These are phyloP conservation scores for Trachythela sp. DNA, from an alignment of 64 coral and sea anemone genomes.

Conservation along the genomic window DNA sequence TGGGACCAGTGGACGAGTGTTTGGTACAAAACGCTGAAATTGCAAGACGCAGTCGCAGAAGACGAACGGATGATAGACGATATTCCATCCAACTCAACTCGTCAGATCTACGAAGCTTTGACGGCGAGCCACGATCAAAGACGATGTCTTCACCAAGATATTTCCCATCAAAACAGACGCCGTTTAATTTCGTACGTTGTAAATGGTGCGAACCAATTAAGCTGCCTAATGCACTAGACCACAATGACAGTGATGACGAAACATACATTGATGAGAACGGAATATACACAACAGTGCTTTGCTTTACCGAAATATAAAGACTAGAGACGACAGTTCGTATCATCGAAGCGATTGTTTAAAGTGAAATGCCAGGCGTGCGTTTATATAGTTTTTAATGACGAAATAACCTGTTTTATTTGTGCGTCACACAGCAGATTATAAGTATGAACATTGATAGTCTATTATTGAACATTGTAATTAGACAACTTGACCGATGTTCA, in stretches of 20 bases:
- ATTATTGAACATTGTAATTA: no score
- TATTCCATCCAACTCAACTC: neutral
- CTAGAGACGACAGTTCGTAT: no score
- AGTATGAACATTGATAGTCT: no score
- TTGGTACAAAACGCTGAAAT: neutral
- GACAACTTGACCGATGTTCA: no score
- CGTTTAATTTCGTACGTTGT: neutral
- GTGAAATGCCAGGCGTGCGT: no score
- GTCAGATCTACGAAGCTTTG: neutral
- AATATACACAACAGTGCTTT: constrained; percentile 11
- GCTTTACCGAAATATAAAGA: constrained; percentile 8
- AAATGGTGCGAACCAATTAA: neutral
- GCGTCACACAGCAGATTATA: no score
- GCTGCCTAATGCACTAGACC: neutral
- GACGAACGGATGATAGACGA: neutral
- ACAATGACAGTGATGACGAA: neutral
- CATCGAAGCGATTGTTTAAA: no score
- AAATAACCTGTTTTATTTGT: no score
- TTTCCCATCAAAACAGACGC: neutral
- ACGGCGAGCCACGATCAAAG: neutral
- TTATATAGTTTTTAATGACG: no score
- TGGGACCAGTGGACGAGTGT: neutral
- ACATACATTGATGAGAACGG: constrained; percentile 15
- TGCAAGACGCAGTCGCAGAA: neutral
- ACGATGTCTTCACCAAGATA: neutral